Evolutionary conservation across 2,888 invertebrate species (phyloP).

Genomic region (Drosophila setosimentum): DNA sequence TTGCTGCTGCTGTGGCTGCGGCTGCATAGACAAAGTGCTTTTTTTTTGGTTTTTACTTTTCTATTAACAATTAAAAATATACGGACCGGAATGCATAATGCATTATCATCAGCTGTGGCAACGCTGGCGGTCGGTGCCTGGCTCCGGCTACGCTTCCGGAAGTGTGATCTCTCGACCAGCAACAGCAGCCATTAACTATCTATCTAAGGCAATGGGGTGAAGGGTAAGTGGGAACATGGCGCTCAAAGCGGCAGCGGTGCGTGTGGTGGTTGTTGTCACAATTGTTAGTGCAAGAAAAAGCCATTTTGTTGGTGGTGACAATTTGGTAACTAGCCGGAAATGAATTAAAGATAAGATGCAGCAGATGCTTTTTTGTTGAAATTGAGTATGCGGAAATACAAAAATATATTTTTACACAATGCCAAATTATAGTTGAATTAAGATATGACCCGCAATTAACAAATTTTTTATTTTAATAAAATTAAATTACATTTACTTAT

Average conservation of each 20-base stretch:
- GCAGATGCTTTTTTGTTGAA: conserved; percentile 1
- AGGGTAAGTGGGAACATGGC: conserved; percentile 43
- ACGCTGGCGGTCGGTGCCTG: conserved; percentile 67
- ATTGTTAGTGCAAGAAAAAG: conserved; percentile 22
- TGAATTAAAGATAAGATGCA: neutral
- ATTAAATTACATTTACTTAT: neutral
- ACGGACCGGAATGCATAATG: conserved; percentile 64
- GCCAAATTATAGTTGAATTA: neutral
- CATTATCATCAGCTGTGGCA: conserved; percentile 68
- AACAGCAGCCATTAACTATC: conserved; percentile 37
- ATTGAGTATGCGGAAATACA: neutral
- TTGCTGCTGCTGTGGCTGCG: conserved; percentile 4
- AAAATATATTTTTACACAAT: neutral
- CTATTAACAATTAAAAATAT: conserved; percentile 67
- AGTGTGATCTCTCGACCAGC: conserved; percentile 53
- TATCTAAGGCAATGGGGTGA: neutral
- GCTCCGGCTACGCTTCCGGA: conserved; percentile 36
- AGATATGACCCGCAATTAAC: neutral
- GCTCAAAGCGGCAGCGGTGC: conserved; percentile 47
- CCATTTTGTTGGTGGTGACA: conserved; percentile 46
- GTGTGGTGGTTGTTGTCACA: conserved; percentile 36
- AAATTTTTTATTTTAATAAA: neutral
- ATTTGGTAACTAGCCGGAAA: conserved; percentile 21
- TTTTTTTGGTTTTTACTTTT: conserved; percentile 36
- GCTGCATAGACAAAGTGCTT: conserved; percentile 51